Evolutionary conservation across 2,888 invertebrate genomes (phyloP).

Genomic region (Sinohyriopsis cumingii): DNA sequence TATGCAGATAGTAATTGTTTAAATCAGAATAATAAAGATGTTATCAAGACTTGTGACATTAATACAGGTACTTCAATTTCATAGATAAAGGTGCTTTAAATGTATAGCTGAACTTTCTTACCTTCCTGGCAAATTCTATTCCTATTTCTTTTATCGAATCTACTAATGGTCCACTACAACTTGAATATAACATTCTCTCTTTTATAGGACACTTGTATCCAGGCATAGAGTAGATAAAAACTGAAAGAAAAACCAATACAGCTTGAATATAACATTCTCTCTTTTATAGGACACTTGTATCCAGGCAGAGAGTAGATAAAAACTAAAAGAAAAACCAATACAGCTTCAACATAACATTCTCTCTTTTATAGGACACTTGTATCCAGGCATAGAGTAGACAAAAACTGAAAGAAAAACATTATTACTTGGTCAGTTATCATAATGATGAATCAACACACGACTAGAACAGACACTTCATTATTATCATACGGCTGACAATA

Average conservation of each 20-base stretch:
- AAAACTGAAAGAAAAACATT: constrained; percentile 80
- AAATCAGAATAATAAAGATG: too few species aligned
- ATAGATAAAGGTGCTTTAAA: too few species aligned
- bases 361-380: constrained; percentile 95
- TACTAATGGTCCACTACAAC: constrained; percentile 92
- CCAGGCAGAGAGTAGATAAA: constrained; percentile 99
- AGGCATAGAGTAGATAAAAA: constrained; percentile 99
- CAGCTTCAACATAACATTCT: constrained; percentile 99
- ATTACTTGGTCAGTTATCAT: too few species aligned
- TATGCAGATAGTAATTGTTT: too few species aligned
- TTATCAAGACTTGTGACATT: too few species aligned
- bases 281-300: constrained; percentile 94
- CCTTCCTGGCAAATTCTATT: constrained; percentile 89
- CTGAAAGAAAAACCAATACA: constrained; percentile 84
- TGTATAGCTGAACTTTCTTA: constrained; percentile 72
- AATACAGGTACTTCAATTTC: too few species aligned
- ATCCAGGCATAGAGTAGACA: constrained; percentile 99
- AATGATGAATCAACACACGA: too few species aligned
- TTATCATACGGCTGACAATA: too few species aligned
- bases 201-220: constrained; percentile 96
- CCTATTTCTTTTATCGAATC: constrained; percentile 86
- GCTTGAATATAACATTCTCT: constrained; percentile 98
- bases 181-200: constrained; percentile 98
- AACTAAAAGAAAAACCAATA: constrained; percentile 82
- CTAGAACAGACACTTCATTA: too few species aligned